Percentiles rank a stretch among this genome's conserved stretches.
These are phyloP conservation scores for Camelus bactrianus DNA, from an alignment of 2,113 vertebrate species.

Conservation along the genomic window DNA sequence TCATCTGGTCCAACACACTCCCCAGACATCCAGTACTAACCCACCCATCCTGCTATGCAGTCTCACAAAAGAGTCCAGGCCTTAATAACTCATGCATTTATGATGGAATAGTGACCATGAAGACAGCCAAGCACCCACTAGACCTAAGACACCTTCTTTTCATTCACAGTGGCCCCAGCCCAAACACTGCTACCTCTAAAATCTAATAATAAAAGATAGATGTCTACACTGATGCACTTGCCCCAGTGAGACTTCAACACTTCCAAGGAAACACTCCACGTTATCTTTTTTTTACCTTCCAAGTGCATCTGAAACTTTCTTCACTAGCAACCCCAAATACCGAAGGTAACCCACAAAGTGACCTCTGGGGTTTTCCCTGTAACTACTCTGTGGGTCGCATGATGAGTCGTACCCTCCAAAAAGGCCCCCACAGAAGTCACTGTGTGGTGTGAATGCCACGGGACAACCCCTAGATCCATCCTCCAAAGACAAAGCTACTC, in stretches of 20 bases:
- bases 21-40: too few relatives aligned
- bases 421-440: neutral
- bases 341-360: neutral
- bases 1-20: neutral
- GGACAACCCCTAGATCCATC: neutral
- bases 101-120: neutral
- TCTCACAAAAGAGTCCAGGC: neutral
- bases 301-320: neutral
- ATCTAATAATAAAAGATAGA: neutral
- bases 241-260: neutral
- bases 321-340: neutral
- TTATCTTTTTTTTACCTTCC: neutral
- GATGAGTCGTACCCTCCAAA: neutral
- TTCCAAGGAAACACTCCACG: neutral
- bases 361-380: neutral
- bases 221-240: neutral
- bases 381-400: neutral
- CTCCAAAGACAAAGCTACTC: neutral
- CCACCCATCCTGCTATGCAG: neutral
- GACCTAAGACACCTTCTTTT: neutral
- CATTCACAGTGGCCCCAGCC: neutral
- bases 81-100: neutral
- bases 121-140: neutral
- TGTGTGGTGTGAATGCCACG: accelerated
- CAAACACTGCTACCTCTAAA: neutral